phyloP scores from a whole-genome alignment of 1,140 invertebrate genomes.

The Drosophila hydei region DNA sequence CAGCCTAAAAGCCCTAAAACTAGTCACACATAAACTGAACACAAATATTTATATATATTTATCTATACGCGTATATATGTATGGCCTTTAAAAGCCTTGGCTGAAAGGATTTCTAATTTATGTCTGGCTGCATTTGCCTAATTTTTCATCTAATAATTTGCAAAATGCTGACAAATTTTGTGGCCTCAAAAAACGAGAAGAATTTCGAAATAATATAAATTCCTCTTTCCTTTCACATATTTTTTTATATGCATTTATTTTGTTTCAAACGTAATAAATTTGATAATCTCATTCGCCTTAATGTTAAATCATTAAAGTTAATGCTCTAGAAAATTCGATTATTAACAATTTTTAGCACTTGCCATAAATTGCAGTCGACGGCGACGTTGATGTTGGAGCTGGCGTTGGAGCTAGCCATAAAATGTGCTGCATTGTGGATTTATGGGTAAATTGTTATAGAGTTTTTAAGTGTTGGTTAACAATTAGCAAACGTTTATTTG shows the following conservation, averaged over 20 bases:
- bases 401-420: conserved; percentile 12
- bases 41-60: too few species aligned
- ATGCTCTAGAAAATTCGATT: conserved; percentile 76
- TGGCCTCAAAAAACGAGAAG: background rate
- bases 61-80: too few species aligned
- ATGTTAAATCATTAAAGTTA: conserved; percentile 64
- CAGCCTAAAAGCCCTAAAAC: too few species aligned
- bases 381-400: background rate
- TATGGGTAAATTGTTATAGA: conserved; percentile 3
- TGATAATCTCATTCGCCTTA: conserved; percentile 26
- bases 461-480: conserved; percentile 22
- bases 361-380: conserved; percentile 50
- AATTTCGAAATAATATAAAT: background rate
- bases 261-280: background rate
- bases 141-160: conserved; percentile 5
- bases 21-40: too few species aligned
- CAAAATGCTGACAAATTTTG: conserved; percentile 1
- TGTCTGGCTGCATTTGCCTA: background rate
- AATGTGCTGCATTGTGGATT: conserved; percentile 42
- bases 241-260: conserved; percentile 1
- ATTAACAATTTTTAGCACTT: conserved; percentile 59
- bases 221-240: background rate
- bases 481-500: conserved; percentile 45
- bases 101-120: background rate
- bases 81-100: too few species aligned